Evolutionary conservation across 2,797 vertebrate species (phyloP), one percentile per base, ranked within the genome.

Genomic region (Betta splendens): DNA sequence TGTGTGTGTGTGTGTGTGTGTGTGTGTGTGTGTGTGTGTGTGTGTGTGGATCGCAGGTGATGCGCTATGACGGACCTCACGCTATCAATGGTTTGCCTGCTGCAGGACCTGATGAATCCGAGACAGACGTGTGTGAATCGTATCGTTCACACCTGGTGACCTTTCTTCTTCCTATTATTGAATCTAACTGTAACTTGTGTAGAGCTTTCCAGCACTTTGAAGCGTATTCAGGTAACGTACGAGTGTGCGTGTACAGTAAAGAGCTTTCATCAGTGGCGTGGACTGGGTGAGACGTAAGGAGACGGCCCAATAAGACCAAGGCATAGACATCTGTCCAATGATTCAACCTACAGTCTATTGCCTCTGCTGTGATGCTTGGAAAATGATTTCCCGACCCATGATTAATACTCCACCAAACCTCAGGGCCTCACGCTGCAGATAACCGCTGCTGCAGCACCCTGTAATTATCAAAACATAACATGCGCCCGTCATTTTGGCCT

Each of bases 381-480:
- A 60, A 77, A 82, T 47, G 54, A 75, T 79, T 84, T 79, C 67
- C 77, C 77, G 77, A 77, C 54, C 77, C 35, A 38, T 84, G 85
- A 88, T 90, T 83, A 85, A 87, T 84, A 63, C 63, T 58, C 50
- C 66, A 66, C 67, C 64, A 59, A 79, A 70, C 72, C 64, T 20
- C 35, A 65, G 31, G 58, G 64, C 64, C 46, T 64, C 69, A 37
- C 55, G 60, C 87, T 79, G 74, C 73, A 25, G 47, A 71, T 84
- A 87, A 81, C 78, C 66, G 3, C 88, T 2, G 21, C 70, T 36
- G 37, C 51, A 55, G 61, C 44, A 70, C 62, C 76, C 81, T 85
- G 42, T 87, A 81, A 89, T 92, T 88, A 89, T 84, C 77, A 72
- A 73, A 81, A 81, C 62, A 69, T 77, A 80, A 83, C 75, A 64